Base-by-base conservation (phyloP, 2,113 vertebrate genomes). In the Hippocampus guttulatus region DNA sequence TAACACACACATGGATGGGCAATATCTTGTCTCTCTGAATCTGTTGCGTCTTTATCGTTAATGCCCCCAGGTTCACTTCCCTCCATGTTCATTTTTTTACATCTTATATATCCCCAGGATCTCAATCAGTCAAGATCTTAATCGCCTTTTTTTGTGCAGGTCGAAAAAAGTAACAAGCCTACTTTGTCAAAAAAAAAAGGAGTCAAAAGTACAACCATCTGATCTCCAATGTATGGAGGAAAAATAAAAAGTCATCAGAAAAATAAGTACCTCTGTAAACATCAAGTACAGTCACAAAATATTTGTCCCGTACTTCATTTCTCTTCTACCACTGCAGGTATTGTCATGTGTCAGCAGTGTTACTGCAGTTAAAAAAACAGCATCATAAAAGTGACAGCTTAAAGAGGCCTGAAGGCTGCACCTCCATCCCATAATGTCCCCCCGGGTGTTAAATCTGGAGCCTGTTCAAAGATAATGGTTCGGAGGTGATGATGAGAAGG, bases 391-490 rank as follows among this genome's bases (percentile, higher is more conserved):
- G 20, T 62, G 30, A 27, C 23, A 27, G 55, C 4, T 25, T 58
- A 4, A 12, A 38, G 18, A 62, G 60, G 18, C 60, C 20, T 23
- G 38, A 69, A 51, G 70, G 75, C 65, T 52, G 41, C 25, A 21
- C 52, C 40, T 81, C 49, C 64, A 49, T 41, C 52, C 54, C 66
- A 58, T 74, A 70, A 77, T 77, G 68, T 82, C 70, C 63, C 30
- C 33, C 73, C 64, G 80, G 80, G 75, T 83, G 80, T 80, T 49
- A 75, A 65, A 71, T 51, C 40, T 81, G 73, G 68, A 85, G 64
- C 52, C 72, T 65, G 71, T 83, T 74, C 75, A 78, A 75, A 73
- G n/a, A 65, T 65, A 27, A 74, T 77, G 49, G 67, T 73, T 79
- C n/a, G 5, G 15, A 20, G n/a, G n/a, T 51, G 65, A 75, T 68